phyloP scores from a whole-genome alignment of 2,888 invertebrate species.

The Drosophila anomelani region DNA sequence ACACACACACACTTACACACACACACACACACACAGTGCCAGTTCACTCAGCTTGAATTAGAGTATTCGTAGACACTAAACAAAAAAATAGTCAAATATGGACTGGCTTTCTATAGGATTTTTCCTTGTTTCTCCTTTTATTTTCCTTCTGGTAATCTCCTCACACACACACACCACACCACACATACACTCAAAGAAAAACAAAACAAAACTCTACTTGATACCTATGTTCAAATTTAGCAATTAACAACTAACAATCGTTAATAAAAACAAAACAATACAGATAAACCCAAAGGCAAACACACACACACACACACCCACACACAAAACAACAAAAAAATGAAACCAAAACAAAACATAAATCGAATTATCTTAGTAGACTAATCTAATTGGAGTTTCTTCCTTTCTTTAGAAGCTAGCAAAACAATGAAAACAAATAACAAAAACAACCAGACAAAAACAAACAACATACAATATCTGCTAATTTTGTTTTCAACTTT shows the following conservation, averaged over 20 bases:
- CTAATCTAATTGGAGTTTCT: slow-evolving; percentile 79
- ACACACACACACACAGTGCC: slow-evolving; percentile 36
- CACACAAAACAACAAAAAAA: slow-evolving; percentile 38
- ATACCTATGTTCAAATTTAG: slow-evolving; percentile 80
- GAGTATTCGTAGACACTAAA: slow-evolving; percentile 40
- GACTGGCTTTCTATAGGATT: slow-evolving; percentile 40
- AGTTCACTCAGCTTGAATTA: slow-evolving; percentile 61
- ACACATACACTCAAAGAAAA: slow-evolving; percentile 41
- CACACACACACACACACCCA: slow-evolving; percentile 3
- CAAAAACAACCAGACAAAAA: slow-evolving; percentile 49
- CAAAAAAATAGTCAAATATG: slow-evolving; percentile 28
- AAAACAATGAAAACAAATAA: slow-evolving; percentile 38
- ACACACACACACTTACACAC: slow-evolving; percentile 47
- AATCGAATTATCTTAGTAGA: slow-evolving; percentile 74
- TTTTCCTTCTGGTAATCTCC: slow-evolving; percentile 35
- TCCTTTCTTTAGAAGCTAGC: slow-evolving; percentile 79
- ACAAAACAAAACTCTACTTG: slow-evolving; percentile 64
- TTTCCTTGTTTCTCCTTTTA: slow-evolving; percentile 45
- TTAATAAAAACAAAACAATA: slow-evolving; percentile 53
- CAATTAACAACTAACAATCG: slow-evolving; percentile 73
- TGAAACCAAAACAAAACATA: slow-evolving; percentile 43
- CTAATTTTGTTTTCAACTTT: slow-evolving; percentile 76
- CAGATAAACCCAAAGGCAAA: slow-evolving; percentile 29
- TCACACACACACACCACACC: slow-evolving; percentile 24
- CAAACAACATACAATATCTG: slow-evolving; percentile 68